Base-by-base conservation (phyloP, 2,113 vertebrate genomes). In the Ochotona princeps region DNA sequence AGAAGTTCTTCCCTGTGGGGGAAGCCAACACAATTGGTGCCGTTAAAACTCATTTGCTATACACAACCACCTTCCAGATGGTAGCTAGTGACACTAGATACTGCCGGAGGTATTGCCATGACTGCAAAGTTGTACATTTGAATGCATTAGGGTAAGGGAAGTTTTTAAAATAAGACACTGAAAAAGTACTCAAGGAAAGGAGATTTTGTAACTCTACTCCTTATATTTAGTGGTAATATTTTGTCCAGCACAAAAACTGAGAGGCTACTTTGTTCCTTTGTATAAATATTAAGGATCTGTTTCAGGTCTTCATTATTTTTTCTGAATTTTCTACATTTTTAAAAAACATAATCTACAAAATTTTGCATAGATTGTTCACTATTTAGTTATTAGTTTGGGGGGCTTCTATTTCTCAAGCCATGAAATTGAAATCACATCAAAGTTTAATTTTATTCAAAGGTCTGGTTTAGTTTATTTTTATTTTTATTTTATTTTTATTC, bases 31-130 rank as follows among this genome's bases (percentile, higher is more conserved):
- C 73, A 94, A 76, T n/a, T 49, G 38, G 15, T 90, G 82, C 76
- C 84, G 61, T 92, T 95, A 93, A 93, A 92, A 92, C 60, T 91
- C 91, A 83, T 91, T 93, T 97, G 54, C 84, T 95, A 63, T 57
- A 82, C 54, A 83, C 47, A 90, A 75, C 57, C 74, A 57, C 66
- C 70, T 90, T 95, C 82, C 96, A 95, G 85, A 94, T 94, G 94
- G 95, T 94, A 91, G 94, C 81, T 82, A 89, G 49, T 91, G 89
- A 93, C 95, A 92, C 65, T 20, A 49, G 14, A 72, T 88, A 93
- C 51, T 79, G 85, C 79, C 61, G 1, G 6, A 85, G 70, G 92
- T 85, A 94, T 74, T 93, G 69, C 2, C 85, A 78, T 83, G 89
- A 21, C 28, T 94, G 25, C 79, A 93, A 84, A 92, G 47, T 80